Base-by-base conservation (phyloP, 2,888 invertebrate genomes). In the Lobophora halterata region DNA sequence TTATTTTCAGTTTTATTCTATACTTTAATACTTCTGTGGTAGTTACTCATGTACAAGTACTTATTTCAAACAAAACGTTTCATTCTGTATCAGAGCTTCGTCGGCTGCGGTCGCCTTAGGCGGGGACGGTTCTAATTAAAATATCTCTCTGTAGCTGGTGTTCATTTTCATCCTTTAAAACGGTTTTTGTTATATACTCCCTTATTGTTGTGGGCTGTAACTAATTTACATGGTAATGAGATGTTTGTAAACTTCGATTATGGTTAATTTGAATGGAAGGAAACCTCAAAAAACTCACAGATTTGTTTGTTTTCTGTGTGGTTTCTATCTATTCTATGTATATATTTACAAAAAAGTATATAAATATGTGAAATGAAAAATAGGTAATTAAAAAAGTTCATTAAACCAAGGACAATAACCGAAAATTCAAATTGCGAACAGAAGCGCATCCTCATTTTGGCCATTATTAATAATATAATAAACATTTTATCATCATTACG, bases 221-320 rank as follows among this genome's bases (percentile, higher is more conserved):
- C 80, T 83, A 78, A 86, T 85, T 83, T 82, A 82, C 81, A 86
- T 85, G 79, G 75, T 85, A 85, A 83, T 85, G 73, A 83, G 77
- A 70, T 69, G 64, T 66, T 64, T 55, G 63, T 65, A 66, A 65
- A 68, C 65, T 63, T 65, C 49, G 52, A 52, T 52, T 46, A 46
- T 69, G 66, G 66, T 70, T 52, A 54, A 50, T 36, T 48, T 56
- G 52, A 48, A 59, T 61, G 53, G 56, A 50, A 52, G 52, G n/a
- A n/a, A 61, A 55, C 57, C 52, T 52, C 52, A 54, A 58, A 59
- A 54, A 53, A 49, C 52, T 45, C 30, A 32, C 44, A 35, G 45
- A 39, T 40, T 42, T 42, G n/a, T n/a, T n/a, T n/a, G n/a, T n/a
- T n/a, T n/a, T n/a, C n/a, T n/a, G n/a, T n/a, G n/a, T n/a, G n/a